Evolutionary conservation across 2,888 invertebrate genomes (phyloP), one percentile per base, ranked within the genome.

Genomic region (Agriopis leucophaearia): DNA sequence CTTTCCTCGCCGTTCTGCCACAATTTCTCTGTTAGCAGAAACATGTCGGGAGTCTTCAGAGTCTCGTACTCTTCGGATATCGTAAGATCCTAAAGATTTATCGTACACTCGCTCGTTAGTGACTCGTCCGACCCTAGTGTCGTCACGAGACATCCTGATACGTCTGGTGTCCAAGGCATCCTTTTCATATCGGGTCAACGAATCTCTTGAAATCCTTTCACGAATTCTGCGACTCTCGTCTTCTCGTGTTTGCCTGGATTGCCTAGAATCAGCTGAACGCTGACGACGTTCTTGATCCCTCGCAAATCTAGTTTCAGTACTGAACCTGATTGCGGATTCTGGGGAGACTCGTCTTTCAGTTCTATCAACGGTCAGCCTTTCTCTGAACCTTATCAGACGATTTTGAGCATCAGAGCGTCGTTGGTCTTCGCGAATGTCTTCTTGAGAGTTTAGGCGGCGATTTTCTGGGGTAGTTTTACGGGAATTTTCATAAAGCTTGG

Each of bases 381-480:
- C 68, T 18, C 56, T 56, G 1, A 57, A 66, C 16, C 66, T 58
- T 57, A 62, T 70, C 62, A 18, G 71, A 63, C 64, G 72, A 59
- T 73, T 69, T 45, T 63, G 75, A 64, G 76, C 56, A 71, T 78
- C 84, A 80, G 81, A 65, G 40, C 78, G 81, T 18, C 76, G 78
- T 50, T 15, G 35, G n/a, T 76, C 74, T 66, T 78, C 77, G 52
- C 74, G 80, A 58, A 70, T 72, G 40, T 76, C 80, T 45, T 7
- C 13, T 60, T 77, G 76, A 16, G 42, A 56, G 47, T 45, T 71
- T 57, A 73, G 56, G 57, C 70, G 71, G 38, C 48, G 65, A 42
- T 72, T 69, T 62, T 71, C 64, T 40, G 51, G 35, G 27, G n/a
- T 51, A 8, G 40, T 58, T 64, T 71, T 71, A 27, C 47, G 69